Base-by-base conservation (phyloP, 2,797 vertebrate species). In the Rhinella marina region DNA sequence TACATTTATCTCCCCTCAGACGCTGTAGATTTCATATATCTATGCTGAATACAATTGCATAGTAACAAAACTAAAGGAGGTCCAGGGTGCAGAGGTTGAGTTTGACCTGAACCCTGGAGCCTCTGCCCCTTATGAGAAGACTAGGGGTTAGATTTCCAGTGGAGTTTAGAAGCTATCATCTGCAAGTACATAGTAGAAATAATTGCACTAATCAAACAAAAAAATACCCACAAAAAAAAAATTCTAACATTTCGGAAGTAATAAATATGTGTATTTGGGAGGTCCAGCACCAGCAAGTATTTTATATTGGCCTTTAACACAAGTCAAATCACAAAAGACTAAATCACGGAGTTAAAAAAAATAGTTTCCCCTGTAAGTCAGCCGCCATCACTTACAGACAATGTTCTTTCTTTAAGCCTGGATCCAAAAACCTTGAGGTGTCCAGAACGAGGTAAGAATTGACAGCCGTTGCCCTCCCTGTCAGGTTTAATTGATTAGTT, bases 391-490 rank as follows among this genome's bases (percentile, higher is more conserved):
- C 75, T 87, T 61, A 81, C 10, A 72, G 72, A 84, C 70, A 59
- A 64, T 85, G 73, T 70, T 78, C 84, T 79, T 79, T 27, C 76
- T 54, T 68, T 79, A 27, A 79, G 76, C 70, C 57, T n/a, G 56
- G 57, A 84, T 84, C 50, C 54, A 84, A 59, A 41, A 84, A 84
- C 88, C 88, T 88, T 88, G 78, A 86, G n/a, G 75, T 82, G 88
- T 76, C 78, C 84, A 77, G 81, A 48, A 81, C 68, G 77, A 54
- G 66, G 48, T 81, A 77, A 77, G 50, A 66, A 86, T 66, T 66
- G 84, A 82, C 68, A 86, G 59, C 21, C n/a, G 76, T 56, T 76
- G 59, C 78, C 84, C 79, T 76, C 41, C 16, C 56, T 88, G 68
- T 82, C 78, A 86, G 88, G 9, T 41, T 13, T 81, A 82, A 82